Percentiles rank a stretch among this genome's conserved stretches.
Conservation (phyloP, 92 coral and sea anemone genomes). For the Pocillopora grandis region DNA sequence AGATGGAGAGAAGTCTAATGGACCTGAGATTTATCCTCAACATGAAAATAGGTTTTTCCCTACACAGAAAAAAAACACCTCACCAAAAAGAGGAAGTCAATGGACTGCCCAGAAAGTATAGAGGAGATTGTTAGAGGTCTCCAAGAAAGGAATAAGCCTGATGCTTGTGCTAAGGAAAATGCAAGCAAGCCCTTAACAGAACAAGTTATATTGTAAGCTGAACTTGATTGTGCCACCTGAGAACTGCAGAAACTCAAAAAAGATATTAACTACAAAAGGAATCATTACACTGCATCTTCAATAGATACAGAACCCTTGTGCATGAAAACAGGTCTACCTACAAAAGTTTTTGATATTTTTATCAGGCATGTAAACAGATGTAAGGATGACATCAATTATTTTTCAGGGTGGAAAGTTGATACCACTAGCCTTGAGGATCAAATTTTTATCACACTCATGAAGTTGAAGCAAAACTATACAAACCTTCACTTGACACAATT, state of each 20-base stretch:
- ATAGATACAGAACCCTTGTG: slow-evolving; percentile 22
- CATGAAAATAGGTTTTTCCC: slow-evolving; percentile 38
- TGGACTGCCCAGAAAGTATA: background rate
- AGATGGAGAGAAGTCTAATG: slow-evolving; percentile 25
- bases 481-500: slow-evolving; percentile 54
- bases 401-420: slow-evolving; percentile 35
- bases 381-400: slow-evolving; percentile 20
- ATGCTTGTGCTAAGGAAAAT: background rate
- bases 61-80: background rate
- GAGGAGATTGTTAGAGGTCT: background rate
- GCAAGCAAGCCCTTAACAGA: slow-evolving; percentile 11
- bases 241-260: slow-evolving; percentile 23
- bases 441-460: slow-evolving; percentile 51
- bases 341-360: slow-evolving; percentile 47
- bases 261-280: slow-evolving; percentile 9
- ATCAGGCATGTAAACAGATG: slow-evolving; percentile 28
- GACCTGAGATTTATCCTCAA: slow-evolving; percentile 38
- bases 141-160: background rate
- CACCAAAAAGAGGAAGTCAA: slow-evolving; percentile 6
- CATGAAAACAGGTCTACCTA: slow-evolving; percentile 61
- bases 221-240: slow-evolving; percentile 28
- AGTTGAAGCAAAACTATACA: slow-evolving; percentile 54
- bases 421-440: slow-evolving; percentile 37
- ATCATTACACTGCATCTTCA: slow-evolving; percentile 27
- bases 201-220: slow-evolving; percentile 42